Percentiles rank a stretch among this genome's conserved stretches.
Evolutionary conservation across 2,113 vertebrate genomes (phyloP).

Genomic region (Sarotherodon lohbergeri): DNA sequence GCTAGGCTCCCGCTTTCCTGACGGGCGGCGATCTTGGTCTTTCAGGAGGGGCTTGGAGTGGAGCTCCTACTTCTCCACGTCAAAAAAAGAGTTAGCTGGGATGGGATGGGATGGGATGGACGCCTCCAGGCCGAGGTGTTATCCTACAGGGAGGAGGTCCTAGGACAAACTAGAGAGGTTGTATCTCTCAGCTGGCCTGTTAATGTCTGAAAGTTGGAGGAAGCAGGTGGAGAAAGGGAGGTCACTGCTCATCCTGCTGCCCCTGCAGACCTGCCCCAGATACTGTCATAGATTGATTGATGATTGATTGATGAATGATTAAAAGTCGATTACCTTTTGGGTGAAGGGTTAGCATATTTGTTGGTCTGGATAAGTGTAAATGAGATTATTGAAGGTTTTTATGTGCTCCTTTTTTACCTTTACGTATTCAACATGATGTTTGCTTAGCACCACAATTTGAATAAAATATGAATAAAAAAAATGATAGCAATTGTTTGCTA

Average conservation of each 20-base stretch:
- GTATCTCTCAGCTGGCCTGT: not conserved
- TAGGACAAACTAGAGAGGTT: not conserved
- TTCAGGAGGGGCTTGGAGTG: not conserved
- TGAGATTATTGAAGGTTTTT: not conserved
- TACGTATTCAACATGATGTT: not conserved
- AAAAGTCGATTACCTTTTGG: not conserved
- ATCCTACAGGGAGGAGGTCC: not conserved
- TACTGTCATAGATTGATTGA: not conserved
- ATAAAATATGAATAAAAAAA: not conserved
- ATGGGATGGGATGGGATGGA: not conserved
- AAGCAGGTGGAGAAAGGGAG: not conserved
- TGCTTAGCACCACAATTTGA: not conserved
- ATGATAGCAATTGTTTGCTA: not conserved
- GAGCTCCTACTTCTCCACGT: not conserved
- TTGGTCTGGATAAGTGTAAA: not conserved
- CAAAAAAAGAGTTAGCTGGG: not conserved
- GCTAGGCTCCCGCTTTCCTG: not conserved
- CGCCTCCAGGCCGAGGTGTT: not conserved
- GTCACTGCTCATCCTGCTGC: not conserved
- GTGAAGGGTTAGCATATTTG: not conserved
- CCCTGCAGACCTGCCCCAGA: not conserved
- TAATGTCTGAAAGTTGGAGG: not conserved
- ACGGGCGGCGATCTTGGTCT: not conserved
- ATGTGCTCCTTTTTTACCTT: not conserved
- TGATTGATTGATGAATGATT: not conserved